Conservation (phyloP, 2,797 vertebrate genomes). For the Philypnodon macrostomus region DNA sequence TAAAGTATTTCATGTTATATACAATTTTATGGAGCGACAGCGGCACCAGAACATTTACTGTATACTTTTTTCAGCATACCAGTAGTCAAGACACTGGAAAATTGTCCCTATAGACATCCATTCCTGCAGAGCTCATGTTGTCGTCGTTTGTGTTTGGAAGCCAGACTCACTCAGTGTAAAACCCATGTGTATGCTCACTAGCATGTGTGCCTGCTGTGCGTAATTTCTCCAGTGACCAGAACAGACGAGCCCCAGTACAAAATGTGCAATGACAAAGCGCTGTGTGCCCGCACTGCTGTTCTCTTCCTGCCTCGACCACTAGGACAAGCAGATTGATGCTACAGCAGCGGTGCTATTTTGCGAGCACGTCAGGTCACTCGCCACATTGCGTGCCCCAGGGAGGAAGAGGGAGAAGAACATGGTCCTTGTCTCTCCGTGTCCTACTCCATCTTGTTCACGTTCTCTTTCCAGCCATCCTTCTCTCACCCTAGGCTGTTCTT, state of each 20-base stretch:
- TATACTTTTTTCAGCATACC: too few species aligned
- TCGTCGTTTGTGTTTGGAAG: constrained; percentile 13
- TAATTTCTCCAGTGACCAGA: constrained; percentile 42
- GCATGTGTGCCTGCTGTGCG: constrained; percentile 19
- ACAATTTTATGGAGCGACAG: too few species aligned
- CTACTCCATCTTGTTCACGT: constrained; percentile 26
- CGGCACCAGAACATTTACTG: too few species aligned
- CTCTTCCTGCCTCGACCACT: constrained; percentile 35
- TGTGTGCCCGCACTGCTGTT: constrained; percentile 33
- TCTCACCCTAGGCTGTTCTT: constrained; percentile 30
- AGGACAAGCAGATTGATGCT: constrained; percentile 61
- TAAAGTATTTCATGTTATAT: too few species aligned
- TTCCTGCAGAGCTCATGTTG: constrained; percentile 17
- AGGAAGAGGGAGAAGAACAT: constrained; percentile 33
- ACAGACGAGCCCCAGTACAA: constrained; percentile 39
- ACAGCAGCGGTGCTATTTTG: constrained; percentile 27
- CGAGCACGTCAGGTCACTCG: constrained; percentile 47
- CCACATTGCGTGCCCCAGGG: constrained; percentile 32
- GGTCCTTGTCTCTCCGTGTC: constrained; percentile 23
- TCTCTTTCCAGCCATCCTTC: constrained; percentile 5
- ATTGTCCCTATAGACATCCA: constrained; percentile 4
- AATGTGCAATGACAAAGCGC: constrained; percentile 26
- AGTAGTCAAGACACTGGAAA: neutral
- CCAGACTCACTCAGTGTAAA: constrained; percentile 11
- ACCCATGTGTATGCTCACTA: constrained; percentile 12